These are phyloP conservation scores for Oophaga pumilio DNA, from an alignment of 2,113 vertebrate genomes.

Conservation along the genomic window DNA sequence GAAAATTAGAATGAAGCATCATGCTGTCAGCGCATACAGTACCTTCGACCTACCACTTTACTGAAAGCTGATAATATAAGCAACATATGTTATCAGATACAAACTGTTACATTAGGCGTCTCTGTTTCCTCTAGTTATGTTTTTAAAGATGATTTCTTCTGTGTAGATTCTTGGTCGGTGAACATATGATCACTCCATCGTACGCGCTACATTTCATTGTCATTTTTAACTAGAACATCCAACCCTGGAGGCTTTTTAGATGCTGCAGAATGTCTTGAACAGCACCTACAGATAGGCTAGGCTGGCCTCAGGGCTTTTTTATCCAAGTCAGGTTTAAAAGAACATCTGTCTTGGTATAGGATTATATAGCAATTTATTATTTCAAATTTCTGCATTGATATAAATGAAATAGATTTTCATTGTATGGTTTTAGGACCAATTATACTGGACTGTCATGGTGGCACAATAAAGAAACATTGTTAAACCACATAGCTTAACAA, in stretches of 20 bases:
- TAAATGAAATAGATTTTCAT: neutral
- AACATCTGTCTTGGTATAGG: neutral
- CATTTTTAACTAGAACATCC: neutral
- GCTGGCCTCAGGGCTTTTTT: neutral
- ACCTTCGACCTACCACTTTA: constrained; percentile 26
- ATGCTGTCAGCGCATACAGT: constrained; percentile 27
- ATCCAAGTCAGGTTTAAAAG: neutral
- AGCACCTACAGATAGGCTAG: neutral
- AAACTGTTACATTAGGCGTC: constrained; percentile 14
- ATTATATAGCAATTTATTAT: neutral
- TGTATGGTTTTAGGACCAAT: neutral
- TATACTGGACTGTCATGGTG: neutral
- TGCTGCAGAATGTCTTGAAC: neutral
- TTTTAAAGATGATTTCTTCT: neutral
- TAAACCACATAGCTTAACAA: neutral
- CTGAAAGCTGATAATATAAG: constrained; percentile 24
- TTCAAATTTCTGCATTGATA: neutral
- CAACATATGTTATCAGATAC: constrained; percentile 37
- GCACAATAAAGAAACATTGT: neutral
- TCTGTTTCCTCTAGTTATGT: neutral
- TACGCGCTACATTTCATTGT: neutral
- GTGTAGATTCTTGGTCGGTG: neutral
- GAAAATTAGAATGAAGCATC: constrained; percentile 20
- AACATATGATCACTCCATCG: neutral
- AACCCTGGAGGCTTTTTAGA: neutral